phyloP scores from a whole-genome alignment of 1,140 invertebrate species.

The Halyomorpha halys region DNA sequence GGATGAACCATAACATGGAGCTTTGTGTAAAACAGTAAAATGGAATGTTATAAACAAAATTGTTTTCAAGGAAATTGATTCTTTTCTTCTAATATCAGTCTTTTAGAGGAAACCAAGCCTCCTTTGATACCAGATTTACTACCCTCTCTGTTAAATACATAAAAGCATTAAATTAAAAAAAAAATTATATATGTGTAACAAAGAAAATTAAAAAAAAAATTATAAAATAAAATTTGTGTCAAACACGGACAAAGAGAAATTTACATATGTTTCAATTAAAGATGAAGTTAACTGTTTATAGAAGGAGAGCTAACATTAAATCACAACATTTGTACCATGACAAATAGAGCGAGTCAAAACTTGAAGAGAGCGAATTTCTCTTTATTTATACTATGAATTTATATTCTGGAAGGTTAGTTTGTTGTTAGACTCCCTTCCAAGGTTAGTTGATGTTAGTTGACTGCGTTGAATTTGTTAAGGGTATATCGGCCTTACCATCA shows the following conservation, averaged over 20 bases:
- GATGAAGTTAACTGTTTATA: neutral
- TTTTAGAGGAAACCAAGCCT: slow-evolving; percentile 27
- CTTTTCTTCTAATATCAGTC: slow-evolving; percentile 25
- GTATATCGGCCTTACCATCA: slow-evolving; percentile 54
- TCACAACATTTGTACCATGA: slow-evolving; percentile 12
- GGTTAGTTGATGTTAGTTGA: slow-evolving; percentile 16
- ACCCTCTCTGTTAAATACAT: slow-evolving; percentile 2
- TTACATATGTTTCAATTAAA: no score
- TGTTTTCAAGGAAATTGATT: slow-evolving; percentile 11
- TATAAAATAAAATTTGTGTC: no score
- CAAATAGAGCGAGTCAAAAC: slow-evolving; percentile 9
- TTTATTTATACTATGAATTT: neutral
- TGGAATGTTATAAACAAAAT: no score
- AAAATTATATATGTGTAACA: neutral
- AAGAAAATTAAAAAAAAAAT: neutral
- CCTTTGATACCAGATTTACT: slow-evolving; percentile 20
- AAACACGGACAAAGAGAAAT: no score
- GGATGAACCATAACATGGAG: no score
- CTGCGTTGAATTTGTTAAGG: slow-evolving; percentile 26
- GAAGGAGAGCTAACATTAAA: slow-evolving; percentile 9
- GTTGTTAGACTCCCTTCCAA: neutral
- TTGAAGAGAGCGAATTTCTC: neutral
- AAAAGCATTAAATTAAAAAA: slow-evolving; percentile 13
- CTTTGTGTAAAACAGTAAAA: no score
- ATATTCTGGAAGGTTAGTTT: neutral